phyloP scores from a whole-genome alignment of 2,113 vertebrate genomes.

The Oophaga pumilio region DNA sequence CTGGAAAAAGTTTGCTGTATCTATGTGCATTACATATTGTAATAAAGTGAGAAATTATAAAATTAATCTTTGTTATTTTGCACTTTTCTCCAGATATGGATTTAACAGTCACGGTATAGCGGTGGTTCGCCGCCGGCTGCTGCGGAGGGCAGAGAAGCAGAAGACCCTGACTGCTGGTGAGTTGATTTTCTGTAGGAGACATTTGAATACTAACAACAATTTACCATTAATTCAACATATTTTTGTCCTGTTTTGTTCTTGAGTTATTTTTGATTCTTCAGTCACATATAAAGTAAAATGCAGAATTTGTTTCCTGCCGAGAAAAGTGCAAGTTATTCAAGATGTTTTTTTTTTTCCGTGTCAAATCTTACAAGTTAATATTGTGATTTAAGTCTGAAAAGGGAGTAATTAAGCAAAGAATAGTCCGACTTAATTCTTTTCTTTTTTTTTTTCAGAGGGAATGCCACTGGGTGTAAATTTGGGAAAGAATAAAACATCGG shows the following conservation, averaged over 20 bases:
- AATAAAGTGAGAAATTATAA: no score
- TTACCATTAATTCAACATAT: not conserved
- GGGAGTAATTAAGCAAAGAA: no score
- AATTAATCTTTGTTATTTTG: not conserved
- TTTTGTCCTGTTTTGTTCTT: not conserved
- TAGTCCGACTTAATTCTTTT: not conserved
- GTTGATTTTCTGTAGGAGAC: not conserved
- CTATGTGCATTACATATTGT: no score
- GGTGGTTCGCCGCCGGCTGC: constrained; percentile 77
- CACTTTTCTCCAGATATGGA: constrained; percentile 79
- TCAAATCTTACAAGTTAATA: no score
- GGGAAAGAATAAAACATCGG: constrained; percentile 91
- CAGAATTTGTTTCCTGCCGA: not conserved
- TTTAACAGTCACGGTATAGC: constrained; percentile 91
- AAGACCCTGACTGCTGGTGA: constrained; percentile 77
- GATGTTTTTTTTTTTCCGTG: no score
- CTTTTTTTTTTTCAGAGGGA: constrained; percentile 73
- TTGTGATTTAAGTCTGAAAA: no score
- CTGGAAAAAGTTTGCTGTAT: no score
- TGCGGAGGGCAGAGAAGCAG: constrained; percentile 76
- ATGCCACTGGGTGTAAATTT: constrained; percentile 91
- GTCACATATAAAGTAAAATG: not conserved
- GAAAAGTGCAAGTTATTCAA: not conserved
- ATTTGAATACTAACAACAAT: not conserved
- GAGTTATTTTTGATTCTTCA: not conserved